phyloP scores from a whole-genome alignment of 2,797 vertebrate genomes.

The Botia almorhae region DNA sequence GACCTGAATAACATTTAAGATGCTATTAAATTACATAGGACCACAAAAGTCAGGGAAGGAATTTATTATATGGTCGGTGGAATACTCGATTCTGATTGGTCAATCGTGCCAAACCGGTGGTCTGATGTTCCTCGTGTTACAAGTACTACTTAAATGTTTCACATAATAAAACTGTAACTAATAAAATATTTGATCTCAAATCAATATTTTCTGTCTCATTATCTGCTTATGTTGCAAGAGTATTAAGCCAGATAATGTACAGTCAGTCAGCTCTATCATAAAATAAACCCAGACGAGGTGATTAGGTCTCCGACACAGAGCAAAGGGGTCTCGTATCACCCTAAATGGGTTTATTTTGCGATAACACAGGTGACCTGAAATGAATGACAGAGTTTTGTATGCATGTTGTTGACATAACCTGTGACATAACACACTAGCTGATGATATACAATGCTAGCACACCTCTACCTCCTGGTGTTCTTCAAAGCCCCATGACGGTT shows the following conservation, averaged over 20 bases:
- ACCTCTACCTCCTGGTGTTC: constrained; percentile 36
- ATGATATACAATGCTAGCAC: constrained; percentile 6
- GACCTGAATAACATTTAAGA: constrained; percentile 15
- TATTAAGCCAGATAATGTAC: too few species aligned
- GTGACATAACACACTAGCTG: not conserved
- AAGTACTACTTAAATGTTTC: not conserved
- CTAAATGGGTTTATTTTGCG: not conserved
- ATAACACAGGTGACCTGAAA: not conserved
- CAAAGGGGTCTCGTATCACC: too few species aligned
- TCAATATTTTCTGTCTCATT: too few species aligned
- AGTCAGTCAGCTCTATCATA: too few species aligned
- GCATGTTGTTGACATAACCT: not conserved
- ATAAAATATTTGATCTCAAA: too few species aligned
- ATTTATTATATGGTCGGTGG: not conserved
- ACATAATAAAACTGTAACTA: too few species aligned
- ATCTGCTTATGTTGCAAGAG: too few species aligned
- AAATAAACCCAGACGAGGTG: too few species aligned
- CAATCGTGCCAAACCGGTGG: not conserved
- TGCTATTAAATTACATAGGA: not conserved
- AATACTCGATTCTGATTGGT: not conserved
- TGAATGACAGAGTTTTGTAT: not conserved
- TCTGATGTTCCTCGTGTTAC: not conserved
- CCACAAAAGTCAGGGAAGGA: not conserved
- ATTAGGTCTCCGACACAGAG: too few species aligned
- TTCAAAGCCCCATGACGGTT: constrained; percentile 46